Base-by-base conservation (phyloP, 2,888 invertebrate species). In the Cosmia pyralina region DNA sequence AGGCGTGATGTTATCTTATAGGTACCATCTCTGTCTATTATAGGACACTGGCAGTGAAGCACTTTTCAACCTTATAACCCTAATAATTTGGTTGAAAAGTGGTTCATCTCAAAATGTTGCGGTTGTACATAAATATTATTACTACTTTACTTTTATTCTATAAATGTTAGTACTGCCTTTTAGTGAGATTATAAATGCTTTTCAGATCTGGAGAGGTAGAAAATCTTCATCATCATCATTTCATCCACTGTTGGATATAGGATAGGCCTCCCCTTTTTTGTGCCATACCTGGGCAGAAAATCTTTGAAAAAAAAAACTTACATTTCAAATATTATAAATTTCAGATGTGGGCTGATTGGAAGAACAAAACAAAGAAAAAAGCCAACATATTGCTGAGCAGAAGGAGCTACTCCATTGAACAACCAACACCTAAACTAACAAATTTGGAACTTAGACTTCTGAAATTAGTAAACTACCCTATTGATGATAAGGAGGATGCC, bases 281-380 rank as follows among this genome's bases (percentile, higher is more conserved):
- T 41, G 41, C 41, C 41, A 6, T 41, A 41, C 41, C 2, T 2
- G 4, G 38, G 38, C 6, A 38, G 38, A 38, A 38, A 38, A 38
- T 38, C 4, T 38, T 38, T 5, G 4, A 4, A 6, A 38, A 38
- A 38, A 38, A 38, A 38, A 4, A 38, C 28, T 38, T 38, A 38
- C 5, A 44, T 62, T 74, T 46, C 11, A 38, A 48, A 13, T 28
- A 50, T n/a, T 71, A 13, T n/a, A 0, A 46, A 69, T 86, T 88
- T n/a, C 76, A 91, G 91, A 89, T 89, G 87, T 91, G 90, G 92
- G 87, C 92, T 8, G 91, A 91, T 63, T 91, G 91, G 91, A 91
- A 91, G 73, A 89, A 87, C 22, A 91, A 90, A 78, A 89, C 91
- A 8, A 89, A 90, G 74, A 90, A 88, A 67, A 91, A 91, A 88